phyloP scores from a whole-genome alignment of 2,113 vertebrate genomes.

The Cinclus cinclus region DNA sequence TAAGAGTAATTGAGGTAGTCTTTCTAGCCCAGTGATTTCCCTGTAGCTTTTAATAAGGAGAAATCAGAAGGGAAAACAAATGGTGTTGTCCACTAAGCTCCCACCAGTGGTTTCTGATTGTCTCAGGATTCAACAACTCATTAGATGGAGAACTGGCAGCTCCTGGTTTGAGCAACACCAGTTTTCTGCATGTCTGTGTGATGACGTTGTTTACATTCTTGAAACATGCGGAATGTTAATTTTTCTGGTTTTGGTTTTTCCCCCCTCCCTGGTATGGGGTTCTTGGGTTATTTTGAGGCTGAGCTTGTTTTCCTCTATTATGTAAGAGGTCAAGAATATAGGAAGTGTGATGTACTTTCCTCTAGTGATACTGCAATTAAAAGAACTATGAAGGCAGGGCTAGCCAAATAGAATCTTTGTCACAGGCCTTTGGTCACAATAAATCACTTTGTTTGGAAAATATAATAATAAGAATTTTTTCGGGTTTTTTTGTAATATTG shows the following conservation, averaged over 20 bases:
- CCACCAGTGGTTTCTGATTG: background rate
- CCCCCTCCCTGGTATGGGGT: background rate
- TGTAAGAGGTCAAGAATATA: constrained; percentile 8
- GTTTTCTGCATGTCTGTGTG: constrained; percentile 41
- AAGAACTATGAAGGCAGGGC: background rate
- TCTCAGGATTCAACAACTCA: constrained; percentile 18
- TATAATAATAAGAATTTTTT: background rate
- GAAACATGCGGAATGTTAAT: constrained; percentile 50
- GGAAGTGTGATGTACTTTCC: background rate
- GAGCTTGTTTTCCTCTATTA: background rate
- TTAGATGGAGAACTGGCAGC: constrained; percentile 26
- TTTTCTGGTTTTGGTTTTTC: background rate
- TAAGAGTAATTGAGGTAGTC: constrained; percentile 40
- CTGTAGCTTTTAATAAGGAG: constrained; percentile 29
- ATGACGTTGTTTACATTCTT: constrained; percentile 59
- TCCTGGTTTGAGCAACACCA: constrained; percentile 2
- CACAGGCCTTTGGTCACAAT: background rate
- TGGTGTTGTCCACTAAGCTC: background rate
- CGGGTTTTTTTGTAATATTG: background rate
- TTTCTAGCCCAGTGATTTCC: constrained; percentile 46
- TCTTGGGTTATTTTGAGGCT: constrained; percentile 1
- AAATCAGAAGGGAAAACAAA: constrained; percentile 48
- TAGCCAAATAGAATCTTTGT: background rate
- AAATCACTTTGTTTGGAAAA: background rate
- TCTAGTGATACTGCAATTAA: background rate